Percentiles rank a stretch among this genome's conserved stretches.
Evolutionary conservation across 2,797 vertebrate species (phyloP).

Genomic region (Rhabdomys pumilio): DNA sequence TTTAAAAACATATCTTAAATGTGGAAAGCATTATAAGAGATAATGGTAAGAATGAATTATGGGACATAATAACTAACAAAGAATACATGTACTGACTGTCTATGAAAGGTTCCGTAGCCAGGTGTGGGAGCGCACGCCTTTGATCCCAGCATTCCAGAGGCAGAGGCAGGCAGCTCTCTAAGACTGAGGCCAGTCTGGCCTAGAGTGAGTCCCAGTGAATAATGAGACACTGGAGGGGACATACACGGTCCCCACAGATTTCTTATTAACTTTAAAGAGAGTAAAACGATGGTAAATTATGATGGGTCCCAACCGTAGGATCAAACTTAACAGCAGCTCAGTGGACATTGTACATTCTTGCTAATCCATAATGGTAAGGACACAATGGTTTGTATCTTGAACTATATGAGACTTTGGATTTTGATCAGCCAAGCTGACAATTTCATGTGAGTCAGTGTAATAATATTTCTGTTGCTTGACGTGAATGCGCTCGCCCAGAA

Average conservation of each 20-base stretch:
- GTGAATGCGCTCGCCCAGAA: slow-evolving; percentile 22
- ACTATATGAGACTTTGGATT: not conserved
- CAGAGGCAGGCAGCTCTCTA: not conserved
- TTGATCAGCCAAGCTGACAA: not conserved
- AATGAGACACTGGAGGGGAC: not conserved
- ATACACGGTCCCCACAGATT: not conserved
- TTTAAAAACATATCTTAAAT: not conserved
- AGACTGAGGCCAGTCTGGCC: not conserved
- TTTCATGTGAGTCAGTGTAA: not conserved
- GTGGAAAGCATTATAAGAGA: slow-evolving; percentile 29
- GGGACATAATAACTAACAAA: slow-evolving; percentile 12
- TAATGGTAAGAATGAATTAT: slow-evolving; percentile 10
- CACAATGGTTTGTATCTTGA: not conserved
- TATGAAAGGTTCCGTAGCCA: not conserved
- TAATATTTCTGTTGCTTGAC: slow-evolving; percentile 39
- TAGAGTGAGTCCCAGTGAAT: not conserved
- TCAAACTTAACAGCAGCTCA: not conserved
- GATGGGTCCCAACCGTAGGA: not conserved
- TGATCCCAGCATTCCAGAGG: not conserved
- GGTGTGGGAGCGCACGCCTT: not conserved
- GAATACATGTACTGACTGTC: not conserved
- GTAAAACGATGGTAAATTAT: not conserved
- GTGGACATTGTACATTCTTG: not conserved
- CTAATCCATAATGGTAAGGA: not conserved
- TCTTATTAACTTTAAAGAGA: slow-evolving; percentile 40